Conservation (phyloP, 2,888 invertebrate species). For the Hydrotaea cyrtoneurina region DNA sequence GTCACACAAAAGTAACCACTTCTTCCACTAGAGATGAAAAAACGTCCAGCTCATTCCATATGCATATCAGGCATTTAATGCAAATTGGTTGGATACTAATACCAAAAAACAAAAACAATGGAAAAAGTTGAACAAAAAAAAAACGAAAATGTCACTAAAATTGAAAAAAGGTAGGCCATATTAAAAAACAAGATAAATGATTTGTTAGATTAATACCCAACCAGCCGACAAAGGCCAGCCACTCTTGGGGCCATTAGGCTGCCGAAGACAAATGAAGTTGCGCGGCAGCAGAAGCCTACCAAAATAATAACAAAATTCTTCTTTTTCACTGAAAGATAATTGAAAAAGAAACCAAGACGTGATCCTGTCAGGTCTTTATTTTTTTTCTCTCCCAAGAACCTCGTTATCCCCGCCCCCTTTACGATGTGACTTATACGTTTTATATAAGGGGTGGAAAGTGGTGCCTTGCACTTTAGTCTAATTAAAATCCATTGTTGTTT, state of each 20-base stretch:
- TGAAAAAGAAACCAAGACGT: background rate
- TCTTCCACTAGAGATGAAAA: background rate
- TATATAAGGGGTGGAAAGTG: background rate
- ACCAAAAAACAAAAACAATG: background rate
- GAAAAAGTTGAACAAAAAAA: background rate
- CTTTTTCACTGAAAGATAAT: background rate
- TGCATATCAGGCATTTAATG: slow-evolving; percentile 64
- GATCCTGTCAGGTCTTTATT: slow-evolving; percentile 51
- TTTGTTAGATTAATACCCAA: slow-evolving; percentile 56
- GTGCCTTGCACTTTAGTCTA: slow-evolving; percentile 49
- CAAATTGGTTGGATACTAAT: slow-evolving; percentile 7
- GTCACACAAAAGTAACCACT: slow-evolving; percentile 36
- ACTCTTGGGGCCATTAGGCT: slow-evolving; percentile 40
- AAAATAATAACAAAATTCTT: slow-evolving; percentile 16
- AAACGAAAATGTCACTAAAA: background rate
- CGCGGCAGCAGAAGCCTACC: too few relatives aligned
- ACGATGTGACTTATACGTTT: background rate
- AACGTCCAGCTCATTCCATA: slow-evolving; percentile 63
- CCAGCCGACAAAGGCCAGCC: background rate
- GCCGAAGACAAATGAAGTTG: slow-evolving; percentile 20
- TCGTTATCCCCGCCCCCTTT: slow-evolving; percentile 1
- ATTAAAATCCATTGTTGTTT: slow-evolving; percentile 67
- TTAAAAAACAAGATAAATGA: slow-evolving; percentile 58
- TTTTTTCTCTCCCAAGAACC: background rate
- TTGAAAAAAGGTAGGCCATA: slow-evolving; percentile 11